Conservation (phyloP, 2,113 vertebrate species). For the Cephalopterus ornatus region DNA sequence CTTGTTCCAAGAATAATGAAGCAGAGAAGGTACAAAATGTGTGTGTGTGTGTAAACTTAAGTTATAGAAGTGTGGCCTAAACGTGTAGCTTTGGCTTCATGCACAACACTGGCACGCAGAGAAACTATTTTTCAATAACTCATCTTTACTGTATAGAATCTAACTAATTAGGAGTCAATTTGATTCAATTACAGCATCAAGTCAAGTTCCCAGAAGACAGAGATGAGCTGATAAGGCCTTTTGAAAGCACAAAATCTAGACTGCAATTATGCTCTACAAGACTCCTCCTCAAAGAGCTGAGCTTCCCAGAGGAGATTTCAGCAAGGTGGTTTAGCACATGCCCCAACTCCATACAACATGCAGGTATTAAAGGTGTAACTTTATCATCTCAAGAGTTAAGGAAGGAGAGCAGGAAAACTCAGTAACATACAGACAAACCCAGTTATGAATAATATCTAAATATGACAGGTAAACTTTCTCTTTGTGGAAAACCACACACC, state of each 20-base stretch:
- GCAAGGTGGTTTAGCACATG: background rate
- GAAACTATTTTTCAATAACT: background rate
- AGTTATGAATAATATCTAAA: background rate
- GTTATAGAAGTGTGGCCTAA: background rate
- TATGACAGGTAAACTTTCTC: constrained; percentile 36
- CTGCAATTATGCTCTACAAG: constrained; percentile 21
- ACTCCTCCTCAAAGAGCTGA: background rate
- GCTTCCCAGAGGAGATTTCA: background rate
- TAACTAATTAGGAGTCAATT: constrained; percentile 38
- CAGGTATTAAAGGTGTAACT: background rate
- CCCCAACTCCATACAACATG: background rate
- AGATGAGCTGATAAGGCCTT: constrained; percentile 8
- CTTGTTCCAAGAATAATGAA: background rate
- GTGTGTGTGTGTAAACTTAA: fast-evolving
- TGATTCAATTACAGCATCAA: constrained; percentile 32
- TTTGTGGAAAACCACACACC: constrained; percentile 61
- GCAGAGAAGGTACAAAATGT: background rate
- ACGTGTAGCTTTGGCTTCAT: background rate
- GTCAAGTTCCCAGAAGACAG: constrained; percentile 35
- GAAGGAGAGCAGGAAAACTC: background rate
- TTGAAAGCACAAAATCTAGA: constrained; percentile 2
- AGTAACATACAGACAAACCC: background rate
- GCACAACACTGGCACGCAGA: background rate
- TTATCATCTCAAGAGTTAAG: background rate
- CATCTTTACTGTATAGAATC: background rate